These are phyloP conservation scores for Anarsia innoxiella DNA, from an alignment of 2,888 invertebrate genomes.

Conservation along the genomic window DNA sequence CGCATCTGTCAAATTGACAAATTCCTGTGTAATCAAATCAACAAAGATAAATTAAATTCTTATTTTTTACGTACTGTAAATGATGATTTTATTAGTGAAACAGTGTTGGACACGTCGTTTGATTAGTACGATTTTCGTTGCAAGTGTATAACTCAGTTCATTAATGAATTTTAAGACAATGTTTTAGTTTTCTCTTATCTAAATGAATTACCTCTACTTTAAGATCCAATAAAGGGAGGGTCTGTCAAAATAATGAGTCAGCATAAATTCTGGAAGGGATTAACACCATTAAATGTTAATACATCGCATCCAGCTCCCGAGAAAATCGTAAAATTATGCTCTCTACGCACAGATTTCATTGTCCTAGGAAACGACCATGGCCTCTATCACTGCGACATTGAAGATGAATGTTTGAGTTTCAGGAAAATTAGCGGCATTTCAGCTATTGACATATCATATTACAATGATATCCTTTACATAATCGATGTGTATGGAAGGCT, in stretches of 20 bases:
- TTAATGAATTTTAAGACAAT: too few relatives aligned
- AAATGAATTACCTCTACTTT: too few relatives aligned
- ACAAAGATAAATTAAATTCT: too few relatives aligned
- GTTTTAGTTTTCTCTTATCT: too few relatives aligned
- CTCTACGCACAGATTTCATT: constrained; percentile 50
- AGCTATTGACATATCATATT: constrained; percentile 78
- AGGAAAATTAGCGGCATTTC: constrained; percentile 67
- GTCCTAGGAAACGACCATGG: constrained; percentile 64
- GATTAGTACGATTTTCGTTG: too few relatives aligned
- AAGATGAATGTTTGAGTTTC: constrained; percentile 54
- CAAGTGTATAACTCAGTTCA: too few relatives aligned
- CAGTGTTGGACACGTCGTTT: too few relatives aligned
- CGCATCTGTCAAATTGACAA: too few relatives aligned
- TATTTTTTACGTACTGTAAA: too few relatives aligned
- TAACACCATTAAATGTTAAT: constrained; percentile 46
- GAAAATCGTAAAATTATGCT: constrained; percentile 64
- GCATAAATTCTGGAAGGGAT: constrained; percentile 67
- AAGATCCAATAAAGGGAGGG: constrained; percentile 29
- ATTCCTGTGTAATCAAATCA: too few relatives aligned
- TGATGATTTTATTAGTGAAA: too few relatives aligned
- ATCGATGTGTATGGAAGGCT: constrained; percentile 78
- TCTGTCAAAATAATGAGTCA: constrained; percentile 58
- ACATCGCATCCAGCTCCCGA: constrained; percentile 57
- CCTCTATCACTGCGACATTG: constrained; percentile 55
- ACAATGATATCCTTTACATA: constrained; percentile 75